Evolutionary conservation across 2,797 vertebrate genomes (phyloP).

Genomic region (Hypotaenidia okinawae): DNA sequence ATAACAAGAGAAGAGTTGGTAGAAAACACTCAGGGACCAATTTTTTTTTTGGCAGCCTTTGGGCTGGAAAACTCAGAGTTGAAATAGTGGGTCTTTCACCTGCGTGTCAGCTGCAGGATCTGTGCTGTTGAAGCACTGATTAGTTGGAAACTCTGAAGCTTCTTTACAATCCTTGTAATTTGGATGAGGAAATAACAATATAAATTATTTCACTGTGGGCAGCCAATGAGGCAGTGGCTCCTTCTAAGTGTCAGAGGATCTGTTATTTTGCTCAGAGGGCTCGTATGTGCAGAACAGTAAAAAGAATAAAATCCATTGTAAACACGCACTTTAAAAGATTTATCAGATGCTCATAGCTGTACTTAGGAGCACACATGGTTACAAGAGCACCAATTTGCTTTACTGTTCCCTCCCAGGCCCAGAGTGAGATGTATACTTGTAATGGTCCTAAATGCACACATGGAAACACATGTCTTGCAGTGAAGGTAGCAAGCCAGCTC

Average conservation of each 20-base stretch:
- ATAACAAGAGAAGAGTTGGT: conserved; percentile 12
- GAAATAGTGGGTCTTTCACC: background rate
- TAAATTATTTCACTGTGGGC: conserved; percentile 47
- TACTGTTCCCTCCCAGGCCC: conserved; percentile 52
- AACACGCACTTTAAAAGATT: conserved; percentile 73
- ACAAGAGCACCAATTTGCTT: conserved; percentile 64
- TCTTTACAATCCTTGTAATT: conserved; percentile 50
- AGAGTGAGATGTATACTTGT: conserved; percentile 8
- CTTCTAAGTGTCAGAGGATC: conserved; percentile 45
- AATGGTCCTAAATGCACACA: background rate
- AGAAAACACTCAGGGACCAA: conserved; percentile 35
- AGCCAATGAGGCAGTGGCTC: conserved; percentile 48
- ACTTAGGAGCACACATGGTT: conserved; percentile 55
- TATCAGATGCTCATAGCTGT: conserved; percentile 67
- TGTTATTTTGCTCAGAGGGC: conserved; percentile 70
- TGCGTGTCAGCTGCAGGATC: background rate
- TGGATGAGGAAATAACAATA: conserved; percentile 46
- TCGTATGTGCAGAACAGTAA: conserved; percentile 51
- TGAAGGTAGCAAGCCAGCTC: background rate
- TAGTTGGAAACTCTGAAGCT: conserved; percentile 18
- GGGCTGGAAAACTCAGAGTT: background rate
- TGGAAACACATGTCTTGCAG: background rate
- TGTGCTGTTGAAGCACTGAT: background rate
- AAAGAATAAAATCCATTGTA: conserved; percentile 74
- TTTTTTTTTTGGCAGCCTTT: conserved; percentile 23